Evolutionary conservation across 2,888 invertebrate genomes (phyloP), one percentile per base, ranked within the genome.

Genomic region (Anthophora plumipes): DNA sequence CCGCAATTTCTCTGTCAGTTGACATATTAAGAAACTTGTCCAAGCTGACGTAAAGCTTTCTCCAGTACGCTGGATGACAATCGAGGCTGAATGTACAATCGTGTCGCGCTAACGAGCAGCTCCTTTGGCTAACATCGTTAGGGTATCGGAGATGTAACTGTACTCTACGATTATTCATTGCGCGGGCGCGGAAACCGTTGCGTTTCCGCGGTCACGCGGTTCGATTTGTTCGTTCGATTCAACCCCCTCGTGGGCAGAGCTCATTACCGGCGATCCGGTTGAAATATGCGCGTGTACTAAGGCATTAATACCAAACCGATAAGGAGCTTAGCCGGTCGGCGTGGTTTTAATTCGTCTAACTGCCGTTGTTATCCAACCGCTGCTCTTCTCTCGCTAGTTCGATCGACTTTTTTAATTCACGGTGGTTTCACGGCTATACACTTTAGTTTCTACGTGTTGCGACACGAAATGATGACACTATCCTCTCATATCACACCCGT

Each of bases 51-150:
- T 64, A 75, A 72, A 41, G 80, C 64, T 64, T 73, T 66, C 46
- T 20, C 50, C 43, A 63, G 68, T 31, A 52, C 63, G 12, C 46
- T 14, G 31, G 4, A 46, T 37, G 59, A 83, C 43, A 43, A 76
- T 76, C 63, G 43, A 14, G 20, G 66, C 43, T 43, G 50, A 69
- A 55, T 83, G 31, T 71, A 46, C 48, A 84, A 77, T 80, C 55
- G 43, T 55, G 69, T 67, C 57, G 52, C 61, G 67, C 71, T 77
- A 85, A 84, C 66, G 71, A 77, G 66, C 72, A 66, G 59, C 41
- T 66, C 72, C 82, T 83, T 67, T 55, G 71, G 63, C 68, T 74
- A 77, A 77, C 74, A 63, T 68, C 61, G 72, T 85, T 80, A 82
- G 67, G 17, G 63, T 39, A 60, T 46, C 25, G 41, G 37, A 66